Evolutionary conservation across 2,888 invertebrate genomes (phyloP).

Genomic region (Agrotis ipsilon): DNA sequence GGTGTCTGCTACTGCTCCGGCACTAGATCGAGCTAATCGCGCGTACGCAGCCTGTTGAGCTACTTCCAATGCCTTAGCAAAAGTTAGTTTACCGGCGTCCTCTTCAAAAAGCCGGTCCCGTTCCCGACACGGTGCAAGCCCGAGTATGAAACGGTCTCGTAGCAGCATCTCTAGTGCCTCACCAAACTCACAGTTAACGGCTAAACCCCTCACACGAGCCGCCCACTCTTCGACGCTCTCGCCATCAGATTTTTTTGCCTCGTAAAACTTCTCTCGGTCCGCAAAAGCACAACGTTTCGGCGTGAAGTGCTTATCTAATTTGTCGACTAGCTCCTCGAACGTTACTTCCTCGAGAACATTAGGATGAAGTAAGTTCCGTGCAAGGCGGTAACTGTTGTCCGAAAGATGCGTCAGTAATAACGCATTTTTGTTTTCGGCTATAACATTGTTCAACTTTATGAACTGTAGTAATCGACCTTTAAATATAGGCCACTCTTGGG

Average conservation of each 20-base stretch:
- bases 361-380: not conserved
- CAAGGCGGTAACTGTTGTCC: not conserved
- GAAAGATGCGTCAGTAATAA: not conserved
- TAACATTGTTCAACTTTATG: not conserved
- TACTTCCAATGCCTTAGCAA: too few species aligned
- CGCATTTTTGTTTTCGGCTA: constrained; percentile 2
- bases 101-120: not conserved
- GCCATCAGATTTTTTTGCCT: constrained; percentile 1
- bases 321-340: constrained; percentile 2
- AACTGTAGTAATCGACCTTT: not conserved
- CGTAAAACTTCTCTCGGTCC: constrained; percentile 12
- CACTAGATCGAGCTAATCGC: not conserved
- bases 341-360: not conserved
- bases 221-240: constrained; percentile 7
- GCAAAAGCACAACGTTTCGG: not conserved
- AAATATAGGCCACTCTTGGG: not conserved
- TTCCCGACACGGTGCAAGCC: not conserved
- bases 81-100: too few species aligned
- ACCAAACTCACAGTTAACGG: constrained; percentile 8
- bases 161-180: not conserved
- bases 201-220: constrained; percentile 4
- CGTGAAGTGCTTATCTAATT: constrained; percentile 12
- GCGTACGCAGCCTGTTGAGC: too few species aligned
- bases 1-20: not conserved
- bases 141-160: constrained; percentile 8